Evolutionary conservation across 2,113 vertebrate genomes (phyloP).

Genomic region (Dolichallabes microphthalmus): DNA sequence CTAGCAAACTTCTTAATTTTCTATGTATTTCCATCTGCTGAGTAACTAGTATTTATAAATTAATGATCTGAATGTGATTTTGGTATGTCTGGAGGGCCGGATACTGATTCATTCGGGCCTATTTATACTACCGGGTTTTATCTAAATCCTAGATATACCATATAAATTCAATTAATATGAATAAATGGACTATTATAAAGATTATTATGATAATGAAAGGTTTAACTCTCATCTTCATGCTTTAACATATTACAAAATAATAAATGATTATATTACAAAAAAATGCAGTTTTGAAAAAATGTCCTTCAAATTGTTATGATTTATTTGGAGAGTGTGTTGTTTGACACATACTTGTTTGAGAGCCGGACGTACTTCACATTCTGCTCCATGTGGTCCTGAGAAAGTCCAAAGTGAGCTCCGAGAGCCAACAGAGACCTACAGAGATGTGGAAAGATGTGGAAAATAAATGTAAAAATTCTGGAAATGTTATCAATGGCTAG

Average conservation of each 20-base stretch:
- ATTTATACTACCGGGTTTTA: no score
- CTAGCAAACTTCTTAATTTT: background rate
- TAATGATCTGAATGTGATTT: background rate
- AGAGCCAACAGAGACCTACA: conserved; percentile 85
- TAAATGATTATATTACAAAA: no score
- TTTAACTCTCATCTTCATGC: no score
- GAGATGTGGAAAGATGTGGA: background rate
- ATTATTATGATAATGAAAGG: no score
- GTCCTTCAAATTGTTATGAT: background rate
- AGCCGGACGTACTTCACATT: conserved; percentile 82
- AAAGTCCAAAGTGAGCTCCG: conserved; percentile 84
- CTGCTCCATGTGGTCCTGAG: conserved; percentile 82
- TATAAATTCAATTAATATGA: background rate
- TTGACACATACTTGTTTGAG: conserved; percentile 77
- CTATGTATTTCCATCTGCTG: background rate
- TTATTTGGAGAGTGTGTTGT: background rate
- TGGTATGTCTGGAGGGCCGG: background rate
- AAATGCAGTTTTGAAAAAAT: no score
- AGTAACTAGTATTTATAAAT: background rate
- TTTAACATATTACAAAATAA: background rate
- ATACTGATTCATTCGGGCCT: background rate
- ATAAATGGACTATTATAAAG: background rate
- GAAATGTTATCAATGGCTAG: background rate
- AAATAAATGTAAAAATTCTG: background rate
- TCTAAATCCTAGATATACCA: background rate